Conservation (phyloP, 2,888 invertebrate genomes). For the Sturmia bella region DNA sequence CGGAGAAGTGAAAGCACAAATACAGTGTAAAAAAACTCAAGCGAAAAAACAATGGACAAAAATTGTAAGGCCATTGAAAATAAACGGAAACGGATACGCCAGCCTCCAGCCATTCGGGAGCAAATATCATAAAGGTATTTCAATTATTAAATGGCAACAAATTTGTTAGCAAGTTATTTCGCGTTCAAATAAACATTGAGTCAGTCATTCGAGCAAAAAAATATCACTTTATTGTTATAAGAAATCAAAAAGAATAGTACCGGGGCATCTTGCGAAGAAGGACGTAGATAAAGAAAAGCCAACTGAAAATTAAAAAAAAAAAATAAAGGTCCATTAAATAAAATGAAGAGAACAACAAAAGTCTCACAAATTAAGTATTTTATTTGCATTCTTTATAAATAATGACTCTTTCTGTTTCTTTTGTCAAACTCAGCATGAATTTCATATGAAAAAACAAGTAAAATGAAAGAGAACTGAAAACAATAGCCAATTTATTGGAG, state of each 20-base stretch:
- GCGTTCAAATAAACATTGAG: slow-evolving; percentile 8
- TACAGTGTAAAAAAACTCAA: slow-evolving; percentile 16
- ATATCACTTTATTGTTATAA: neutral
- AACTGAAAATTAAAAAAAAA: neutral
- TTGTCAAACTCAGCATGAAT: slow-evolving; percentile 41
- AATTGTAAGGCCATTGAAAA: slow-evolving; percentile 64
- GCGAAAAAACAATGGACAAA: slow-evolving; percentile 35
- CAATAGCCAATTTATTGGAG: slow-evolving; percentile 48
- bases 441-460: slow-evolving; percentile 24
- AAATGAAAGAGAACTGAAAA: slow-evolving; percentile 19
- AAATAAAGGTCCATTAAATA: slow-evolving; percentile 1
- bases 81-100: slow-evolving; percentile 70
- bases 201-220: neutral
- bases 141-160: slow-evolving; percentile 53
- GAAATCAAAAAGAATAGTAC: too few species aligned
- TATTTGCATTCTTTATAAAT: slow-evolving; percentile 49
- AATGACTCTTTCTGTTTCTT: slow-evolving; percentile 15
- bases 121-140: slow-evolving; percentile 57
- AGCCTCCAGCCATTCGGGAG: slow-evolving; percentile 64
- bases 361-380: slow-evolving; percentile 54
- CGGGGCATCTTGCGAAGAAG: neutral
- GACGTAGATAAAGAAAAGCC: slow-evolving; percentile 2
- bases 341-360: slow-evolving; percentile 35
- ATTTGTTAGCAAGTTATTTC: slow-evolving; percentile 57
- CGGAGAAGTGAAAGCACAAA: slow-evolving; percentile 9